A percentile compares a stretch with the other conserved stretches of the same genome.
Evolutionary conservation across 1,140 invertebrate species (phyloP).

Genomic region (Apocrypta bakeri): DNA sequence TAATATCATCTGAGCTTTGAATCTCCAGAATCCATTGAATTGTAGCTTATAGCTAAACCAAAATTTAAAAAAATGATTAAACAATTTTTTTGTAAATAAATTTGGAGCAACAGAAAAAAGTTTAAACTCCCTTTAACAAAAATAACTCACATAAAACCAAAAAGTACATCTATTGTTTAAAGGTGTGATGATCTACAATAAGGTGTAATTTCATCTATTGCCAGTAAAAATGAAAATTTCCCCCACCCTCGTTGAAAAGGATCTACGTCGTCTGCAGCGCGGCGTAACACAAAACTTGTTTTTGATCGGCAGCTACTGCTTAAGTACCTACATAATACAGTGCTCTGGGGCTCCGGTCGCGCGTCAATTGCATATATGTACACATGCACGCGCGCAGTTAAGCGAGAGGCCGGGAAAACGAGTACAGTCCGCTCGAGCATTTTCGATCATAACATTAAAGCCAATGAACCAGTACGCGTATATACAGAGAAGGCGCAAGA

Average conservation of each 20-base stretch:
- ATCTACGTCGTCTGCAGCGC: not conserved
- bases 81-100: too few species aligned
- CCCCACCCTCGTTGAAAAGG: not conserved
- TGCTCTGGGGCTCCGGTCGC: not conserved
- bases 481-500: not conserved
- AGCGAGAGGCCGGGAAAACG: conserved; percentile 13
- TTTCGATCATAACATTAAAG: conserved; percentile 49
- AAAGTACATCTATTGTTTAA: too few species aligned
- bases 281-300: not conserved
- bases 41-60: too few species aligned
- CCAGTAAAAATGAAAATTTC: not conserved
- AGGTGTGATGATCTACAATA: too few species aligned
- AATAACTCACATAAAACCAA: too few species aligned
- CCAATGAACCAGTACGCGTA: conserved; percentile 16
- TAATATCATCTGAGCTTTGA: too few species aligned
- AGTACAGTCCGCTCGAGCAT: conserved; percentile 36
- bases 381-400: not conserved
- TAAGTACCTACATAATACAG: conserved; percentile 5
- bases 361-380: not conserved
- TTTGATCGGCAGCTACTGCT: not conserved
- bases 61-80: too few species aligned
- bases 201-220: not conserved
- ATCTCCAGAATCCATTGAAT: too few species aligned
- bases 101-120: too few species aligned
- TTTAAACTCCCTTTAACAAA: too few species aligned